phyloP scores from a whole-genome alignment of 2,888 invertebrate species.

The Tiliacea aurago region DNA sequence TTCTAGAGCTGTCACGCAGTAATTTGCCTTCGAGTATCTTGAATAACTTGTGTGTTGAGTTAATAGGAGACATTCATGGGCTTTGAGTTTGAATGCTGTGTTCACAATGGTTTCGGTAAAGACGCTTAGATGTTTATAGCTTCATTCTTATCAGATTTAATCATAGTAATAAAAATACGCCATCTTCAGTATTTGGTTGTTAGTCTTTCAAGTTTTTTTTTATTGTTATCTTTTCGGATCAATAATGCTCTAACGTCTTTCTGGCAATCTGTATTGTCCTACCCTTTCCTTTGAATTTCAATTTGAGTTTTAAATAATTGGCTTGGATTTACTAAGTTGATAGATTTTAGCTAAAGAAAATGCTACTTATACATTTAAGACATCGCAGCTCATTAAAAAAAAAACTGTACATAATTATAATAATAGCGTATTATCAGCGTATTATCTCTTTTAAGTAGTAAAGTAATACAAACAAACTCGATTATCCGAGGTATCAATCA shows the following conservation, averaged over 20 bases:
- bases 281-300: not conserved
- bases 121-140: not conserved
- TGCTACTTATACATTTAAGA: not conserved
- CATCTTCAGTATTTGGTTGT: not conserved
- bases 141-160: not conserved
- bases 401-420: no score
- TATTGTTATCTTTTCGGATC: not conserved
- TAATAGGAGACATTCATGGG: slow-evolving; percentile 25
- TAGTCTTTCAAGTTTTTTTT: not conserved
- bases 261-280: not conserved
- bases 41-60: slow-evolving; percentile 50
- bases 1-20: slow-evolving; percentile 57
- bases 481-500: slow-evolving; percentile 41
- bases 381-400: no score
- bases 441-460: not conserved
- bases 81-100: slow-evolving; percentile 4
- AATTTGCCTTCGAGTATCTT: slow-evolving; percentile 62
- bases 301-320: not conserved
- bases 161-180: not conserved
- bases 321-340: not conserved
- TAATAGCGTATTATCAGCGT: no score
- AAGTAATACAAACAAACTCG: slow-evolving; percentile 16
- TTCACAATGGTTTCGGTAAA: not conserved
- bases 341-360: not conserved
- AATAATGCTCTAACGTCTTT: not conserved